Evolutionary conservation across 2,888 invertebrate genomes (phyloP), one percentile per base, ranked within the genome.

Genomic region (Sarcophaga caerulescens): DNA sequence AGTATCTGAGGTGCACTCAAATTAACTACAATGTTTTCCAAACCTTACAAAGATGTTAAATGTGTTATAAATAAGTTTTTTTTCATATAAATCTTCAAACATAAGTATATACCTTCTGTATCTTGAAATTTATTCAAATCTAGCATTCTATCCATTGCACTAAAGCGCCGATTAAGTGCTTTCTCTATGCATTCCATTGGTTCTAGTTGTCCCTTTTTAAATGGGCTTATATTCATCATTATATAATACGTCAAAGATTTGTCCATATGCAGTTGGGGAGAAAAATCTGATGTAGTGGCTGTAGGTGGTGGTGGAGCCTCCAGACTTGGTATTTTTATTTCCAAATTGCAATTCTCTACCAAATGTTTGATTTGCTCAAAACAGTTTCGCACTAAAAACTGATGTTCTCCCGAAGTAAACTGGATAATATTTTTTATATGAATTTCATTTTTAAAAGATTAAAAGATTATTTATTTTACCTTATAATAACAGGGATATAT

Each of bases 401-500:
- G 89, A 87, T 92, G 92, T 45, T 91, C 91, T 2, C 87, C 88
- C 1, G 73, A n/a, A 2, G 88, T 87, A 71, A 88, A 92, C 92
- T 92, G 52, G 3, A 35, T 0, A 35, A 35, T 35, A 35, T 35
- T 35, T 35, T 35, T 35, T 35, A 45, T 17, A 4, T 57, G 1
- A 44, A 63, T 35, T 35, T 6, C 59, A 12, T 14, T 52, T 12
- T 52, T 12, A 45, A 44, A 66, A 25, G 1, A 25, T n/a, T 8
- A 45, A 11, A 17, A 3, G 0, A 4, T 1, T 4, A 21, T 19
- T 0, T 0, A 12, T 5, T 77, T 87, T 84, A 92, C 92, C 88
- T 90, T 90, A 78, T 93, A 92, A 83, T 93, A 91, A 75, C 93
- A 93, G 0, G 93, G 92, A 89, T 92, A 92, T 11, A 92, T 89